phyloP scores from a whole-genome alignment of 1,140 invertebrate species.

The Apolygus lucorum region DNA sequence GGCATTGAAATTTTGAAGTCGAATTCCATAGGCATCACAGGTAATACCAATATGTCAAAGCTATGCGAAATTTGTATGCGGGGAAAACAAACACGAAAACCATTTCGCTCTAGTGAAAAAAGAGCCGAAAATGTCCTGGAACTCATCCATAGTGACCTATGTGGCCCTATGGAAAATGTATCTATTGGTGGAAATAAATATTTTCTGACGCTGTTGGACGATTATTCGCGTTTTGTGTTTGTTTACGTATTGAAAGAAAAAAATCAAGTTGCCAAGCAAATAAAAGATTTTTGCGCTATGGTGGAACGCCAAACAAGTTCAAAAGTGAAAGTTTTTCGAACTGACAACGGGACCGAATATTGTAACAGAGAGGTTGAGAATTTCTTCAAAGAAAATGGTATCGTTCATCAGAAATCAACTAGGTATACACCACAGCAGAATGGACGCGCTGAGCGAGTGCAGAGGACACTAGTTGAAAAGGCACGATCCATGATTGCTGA shows the following conservation, averaged over 20 bases:
- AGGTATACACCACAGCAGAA: slow-evolving; percentile 36
- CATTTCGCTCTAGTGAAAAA: not conserved
- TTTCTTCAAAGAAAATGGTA: slow-evolving; percentile 28
- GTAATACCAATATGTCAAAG: not conserved
- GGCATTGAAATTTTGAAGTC: too few relatives aligned
- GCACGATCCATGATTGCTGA: slow-evolving; percentile 34
- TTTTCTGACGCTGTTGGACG: slow-evolving; percentile 32
- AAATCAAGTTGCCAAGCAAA: not conserved
- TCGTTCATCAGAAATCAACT: slow-evolving; percentile 33
- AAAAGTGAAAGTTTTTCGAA: slow-evolving; percentile 23
- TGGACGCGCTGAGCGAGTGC: slow-evolving; percentile 37
- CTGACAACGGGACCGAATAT: too few relatives aligned
- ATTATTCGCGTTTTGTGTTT: slow-evolving; percentile 27
- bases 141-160: slow-evolving; percentile 33
- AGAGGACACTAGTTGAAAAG: slow-evolving; percentile 33
- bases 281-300: not conserved
- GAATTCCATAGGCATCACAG: too few relatives aligned
- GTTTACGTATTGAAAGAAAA: not conserved
- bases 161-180: slow-evolving; percentile 29
- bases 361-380: slow-evolving; percentile 15
- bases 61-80: not conserved
- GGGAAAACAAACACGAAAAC: not conserved
- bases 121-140: not conserved
- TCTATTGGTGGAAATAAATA: slow-evolving; percentile 31
- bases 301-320: not conserved